Percentiles rank a stretch among this genome's conserved stretches.
Conservation (phyloP, 2,113 vertebrate species). For the Pseudorasbora parva region DNA sequence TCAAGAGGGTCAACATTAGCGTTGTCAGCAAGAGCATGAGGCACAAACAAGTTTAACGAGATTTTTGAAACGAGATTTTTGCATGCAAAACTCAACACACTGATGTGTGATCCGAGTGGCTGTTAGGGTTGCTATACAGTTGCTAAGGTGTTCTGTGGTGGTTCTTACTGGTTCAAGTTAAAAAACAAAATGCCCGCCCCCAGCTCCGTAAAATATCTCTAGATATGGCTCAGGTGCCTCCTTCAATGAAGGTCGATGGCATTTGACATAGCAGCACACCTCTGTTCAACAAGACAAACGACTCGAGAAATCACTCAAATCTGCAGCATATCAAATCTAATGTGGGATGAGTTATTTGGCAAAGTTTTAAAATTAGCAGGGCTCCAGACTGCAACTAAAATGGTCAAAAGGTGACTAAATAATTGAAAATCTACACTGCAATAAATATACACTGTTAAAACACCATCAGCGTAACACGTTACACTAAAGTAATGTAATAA, state of each 20-base stretch:
- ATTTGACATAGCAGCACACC: background rate
- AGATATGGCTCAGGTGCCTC: background rate
- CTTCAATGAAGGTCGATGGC: background rate
- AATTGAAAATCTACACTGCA: too few relatives aligned
- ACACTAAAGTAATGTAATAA: background rate
- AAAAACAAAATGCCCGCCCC: background rate
- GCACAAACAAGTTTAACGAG: conserved; percentile 28
- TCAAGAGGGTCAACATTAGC: conserved; percentile 25
- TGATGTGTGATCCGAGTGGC: background rate
- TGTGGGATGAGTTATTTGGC: background rate
- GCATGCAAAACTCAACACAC: background rate
- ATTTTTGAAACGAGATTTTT: conserved; percentile 17
- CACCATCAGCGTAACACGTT: background rate
- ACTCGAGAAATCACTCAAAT: background rate
- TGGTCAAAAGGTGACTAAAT: background rate
- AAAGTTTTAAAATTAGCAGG: background rate
- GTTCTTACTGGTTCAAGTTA: background rate
- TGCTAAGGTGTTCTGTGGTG: conserved; percentile 4
- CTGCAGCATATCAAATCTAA: background rate
- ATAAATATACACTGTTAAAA: background rate
- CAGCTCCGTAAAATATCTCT: background rate
- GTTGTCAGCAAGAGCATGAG: background rate
- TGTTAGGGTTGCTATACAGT: conserved; percentile 1
- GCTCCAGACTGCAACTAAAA: background rate
- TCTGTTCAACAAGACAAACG: background rate